phyloP scores from a whole-genome alignment of 1,140 invertebrate genomes.

The Drosophila arawakana region DNA sequence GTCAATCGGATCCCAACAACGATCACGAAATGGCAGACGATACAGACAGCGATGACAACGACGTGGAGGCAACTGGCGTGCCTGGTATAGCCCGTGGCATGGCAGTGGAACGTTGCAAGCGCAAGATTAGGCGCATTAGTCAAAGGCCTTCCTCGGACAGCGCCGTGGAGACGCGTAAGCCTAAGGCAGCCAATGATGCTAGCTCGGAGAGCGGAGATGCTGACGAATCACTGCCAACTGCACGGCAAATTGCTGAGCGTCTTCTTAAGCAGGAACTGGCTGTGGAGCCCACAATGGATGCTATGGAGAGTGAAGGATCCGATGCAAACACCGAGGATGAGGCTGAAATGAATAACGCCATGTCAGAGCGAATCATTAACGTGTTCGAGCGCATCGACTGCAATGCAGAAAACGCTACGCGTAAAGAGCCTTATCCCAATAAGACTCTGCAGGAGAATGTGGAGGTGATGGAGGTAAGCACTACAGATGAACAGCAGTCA shows the following conservation, averaged over 20 bases:
- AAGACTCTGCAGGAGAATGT: background rate
- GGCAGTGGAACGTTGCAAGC: conserved; percentile 73
- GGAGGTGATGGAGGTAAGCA: background rate
- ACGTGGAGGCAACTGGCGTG: conserved; percentile 57
- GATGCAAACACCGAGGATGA: conserved; percentile 55
- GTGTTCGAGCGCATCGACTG: conserved; percentile 57
- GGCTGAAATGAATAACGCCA: conserved; percentile 36
- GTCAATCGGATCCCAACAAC: conserved; percentile 65
- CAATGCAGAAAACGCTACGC: background rate
- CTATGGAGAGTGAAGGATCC: conserved; percentile 40
- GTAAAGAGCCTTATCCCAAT: no score
- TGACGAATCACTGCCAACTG: conserved; percentile 60
- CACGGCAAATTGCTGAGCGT: conserved; percentile 73
- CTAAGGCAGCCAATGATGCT: background rate
- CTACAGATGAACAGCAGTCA: background rate
- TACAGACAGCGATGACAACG: conserved; percentile 55
- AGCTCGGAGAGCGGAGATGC: conserved; percentile 50
- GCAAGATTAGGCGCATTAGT: conserved; percentile 52
- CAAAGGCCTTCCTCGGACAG: conserved; percentile 42
- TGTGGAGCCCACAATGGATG: background rate
- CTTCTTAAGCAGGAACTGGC: conserved; percentile 44
- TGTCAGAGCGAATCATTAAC: conserved; percentile 40
- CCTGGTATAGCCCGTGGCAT: conserved; percentile 72
- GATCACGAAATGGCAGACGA: conserved; percentile 40
- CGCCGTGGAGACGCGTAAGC: conserved; percentile 3